A percentile compares a stretch with the other conserved stretches of the same genome.
phyloP scores from a whole-genome alignment of 2,888 invertebrate species.

The Drosophila cognata region DNA sequence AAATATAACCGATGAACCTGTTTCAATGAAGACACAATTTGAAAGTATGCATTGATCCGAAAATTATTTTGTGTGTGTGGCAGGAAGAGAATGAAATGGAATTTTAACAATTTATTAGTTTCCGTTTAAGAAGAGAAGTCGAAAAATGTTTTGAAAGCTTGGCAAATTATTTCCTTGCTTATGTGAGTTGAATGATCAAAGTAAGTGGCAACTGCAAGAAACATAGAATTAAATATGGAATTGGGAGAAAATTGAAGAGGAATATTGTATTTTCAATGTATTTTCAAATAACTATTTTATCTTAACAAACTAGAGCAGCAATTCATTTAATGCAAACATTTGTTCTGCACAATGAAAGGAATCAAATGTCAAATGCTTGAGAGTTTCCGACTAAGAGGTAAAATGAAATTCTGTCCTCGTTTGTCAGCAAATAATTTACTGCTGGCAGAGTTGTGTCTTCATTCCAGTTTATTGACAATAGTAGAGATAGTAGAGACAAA shows the following conservation, averaged over 20 bases:
- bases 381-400: not conserved
- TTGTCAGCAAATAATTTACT: not conserved
- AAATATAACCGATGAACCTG: not conserved
- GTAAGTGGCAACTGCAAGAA: not conserved
- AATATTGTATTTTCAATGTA: not conserved
- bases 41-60: not conserved
- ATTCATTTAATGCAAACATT: not conserved
- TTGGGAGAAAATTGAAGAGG: not conserved
- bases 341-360: not conserved
- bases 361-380: not conserved
- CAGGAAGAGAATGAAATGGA: not conserved
- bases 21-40: not conserved
- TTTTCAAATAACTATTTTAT: not conserved
- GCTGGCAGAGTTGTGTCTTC: not conserved
- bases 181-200: not conserved
- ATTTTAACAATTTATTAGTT: not conserved
- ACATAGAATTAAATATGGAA: not conserved
- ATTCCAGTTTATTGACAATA: not conserved
- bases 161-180: not conserved
- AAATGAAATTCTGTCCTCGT: not conserved
- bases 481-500: not conserved
- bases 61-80: not conserved
- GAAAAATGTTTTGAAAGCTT: not conserved
- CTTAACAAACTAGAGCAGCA: not conserved
- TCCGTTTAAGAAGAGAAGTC: not conserved